These are phyloP conservation scores for Arrhamphus sclerolepis DNA, from an alignment of 2,797 vertebrate genomes.

Conservation along the genomic window DNA sequence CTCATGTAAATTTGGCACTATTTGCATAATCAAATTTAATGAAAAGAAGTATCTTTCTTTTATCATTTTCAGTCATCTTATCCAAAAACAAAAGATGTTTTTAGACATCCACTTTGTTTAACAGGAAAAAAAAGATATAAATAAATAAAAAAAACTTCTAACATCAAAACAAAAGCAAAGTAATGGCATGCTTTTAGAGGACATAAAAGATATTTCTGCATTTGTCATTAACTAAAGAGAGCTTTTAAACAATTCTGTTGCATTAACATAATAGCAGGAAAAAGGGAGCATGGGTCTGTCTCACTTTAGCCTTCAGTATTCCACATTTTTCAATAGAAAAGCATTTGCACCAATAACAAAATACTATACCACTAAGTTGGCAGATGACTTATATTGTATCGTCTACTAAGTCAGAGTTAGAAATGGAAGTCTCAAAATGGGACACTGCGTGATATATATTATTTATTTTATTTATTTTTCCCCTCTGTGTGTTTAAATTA, in stretches of 20 bases:
- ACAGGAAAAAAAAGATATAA: not conserved
- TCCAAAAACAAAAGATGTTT: conserved; percentile 35
- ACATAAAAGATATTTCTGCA: conserved; percentile 24
- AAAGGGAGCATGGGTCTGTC: not conserved
- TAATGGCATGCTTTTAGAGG: conserved; percentile 54
- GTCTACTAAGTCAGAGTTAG: conserved; percentile 67
- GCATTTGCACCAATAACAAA: conserved; percentile 67
- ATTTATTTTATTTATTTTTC: conserved; percentile 8
- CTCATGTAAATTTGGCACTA: conserved; percentile 46
- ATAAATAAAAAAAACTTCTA: conserved; percentile 38
- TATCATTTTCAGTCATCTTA: conserved; percentile 41
- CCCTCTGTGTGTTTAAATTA: conserved; percentile 62
- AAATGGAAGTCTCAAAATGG: conserved; percentile 61
- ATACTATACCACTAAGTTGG: conserved; percentile 59
- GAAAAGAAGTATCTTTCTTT: conserved; percentile 40
- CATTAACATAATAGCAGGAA: conserved; percentile 43
- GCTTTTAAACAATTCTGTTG: conserved; percentile 56
- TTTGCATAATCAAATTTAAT: conserved; percentile 65
- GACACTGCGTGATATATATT: conserved; percentile 25
- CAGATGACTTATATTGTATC: conserved; percentile 64
- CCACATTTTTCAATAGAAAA: conserved; percentile 47
- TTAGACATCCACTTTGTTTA: conserved; percentile 24
- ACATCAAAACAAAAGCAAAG: conserved; percentile 39
- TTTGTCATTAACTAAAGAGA: conserved; percentile 34
- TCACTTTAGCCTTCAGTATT: conserved; percentile 32